A percentile compares a stretch with the other conserved stretches of the same genome.
phyloP scores from a whole-genome alignment of 2,888 invertebrate genomes.

The Agrotis segetum region DNA sequence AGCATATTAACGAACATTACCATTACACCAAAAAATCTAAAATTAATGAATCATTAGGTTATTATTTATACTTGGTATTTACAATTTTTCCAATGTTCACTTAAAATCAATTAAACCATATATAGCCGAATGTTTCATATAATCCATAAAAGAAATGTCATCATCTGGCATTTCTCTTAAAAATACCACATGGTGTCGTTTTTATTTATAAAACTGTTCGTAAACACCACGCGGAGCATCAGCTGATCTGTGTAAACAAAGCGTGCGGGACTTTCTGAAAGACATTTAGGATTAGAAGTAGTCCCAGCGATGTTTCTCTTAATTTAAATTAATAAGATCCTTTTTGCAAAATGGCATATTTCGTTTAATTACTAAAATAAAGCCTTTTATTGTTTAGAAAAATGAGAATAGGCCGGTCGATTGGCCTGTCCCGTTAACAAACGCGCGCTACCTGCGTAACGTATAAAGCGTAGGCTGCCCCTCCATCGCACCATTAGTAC shows the following conservation, averaged over 20 bases:
- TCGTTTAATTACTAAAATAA: constrained; percentile 70
- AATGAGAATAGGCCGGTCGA: constrained; percentile 90
- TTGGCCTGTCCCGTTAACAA: constrained; percentile 89
- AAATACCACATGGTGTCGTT: constrained; percentile 45
- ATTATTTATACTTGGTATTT: constrained; percentile 26
- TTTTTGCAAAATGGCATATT: constrained; percentile 47
- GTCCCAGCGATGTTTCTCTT: constrained; percentile 11
- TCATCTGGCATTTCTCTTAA: constrained; percentile 15
- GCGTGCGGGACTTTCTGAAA: constrained; percentile 69
- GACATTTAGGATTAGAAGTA: constrained; percentile 45
- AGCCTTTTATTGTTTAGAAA: constrained; percentile 87
- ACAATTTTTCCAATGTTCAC: neutral
- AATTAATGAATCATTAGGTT: constrained; percentile 17
- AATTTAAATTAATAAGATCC: constrained; percentile 5
- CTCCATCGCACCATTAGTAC: constrained; percentile 88
- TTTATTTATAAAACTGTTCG: constrained; percentile 57
- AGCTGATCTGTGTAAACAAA: constrained; percentile 87
- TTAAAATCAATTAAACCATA: constrained; percentile 18
- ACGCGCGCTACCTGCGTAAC: constrained; percentile 87
- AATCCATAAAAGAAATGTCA: constrained; percentile 23
- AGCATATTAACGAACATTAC: constrained; percentile 20
- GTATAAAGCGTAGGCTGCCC: constrained; percentile 89
- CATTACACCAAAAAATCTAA: constrained; percentile 4
- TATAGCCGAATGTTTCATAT: constrained; percentile 4
- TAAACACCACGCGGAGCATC: constrained; percentile 76